Evolutionary conservation across 2,113 vertebrate species (phyloP).

Genomic region (Cephalopterus ornatus): DNA sequence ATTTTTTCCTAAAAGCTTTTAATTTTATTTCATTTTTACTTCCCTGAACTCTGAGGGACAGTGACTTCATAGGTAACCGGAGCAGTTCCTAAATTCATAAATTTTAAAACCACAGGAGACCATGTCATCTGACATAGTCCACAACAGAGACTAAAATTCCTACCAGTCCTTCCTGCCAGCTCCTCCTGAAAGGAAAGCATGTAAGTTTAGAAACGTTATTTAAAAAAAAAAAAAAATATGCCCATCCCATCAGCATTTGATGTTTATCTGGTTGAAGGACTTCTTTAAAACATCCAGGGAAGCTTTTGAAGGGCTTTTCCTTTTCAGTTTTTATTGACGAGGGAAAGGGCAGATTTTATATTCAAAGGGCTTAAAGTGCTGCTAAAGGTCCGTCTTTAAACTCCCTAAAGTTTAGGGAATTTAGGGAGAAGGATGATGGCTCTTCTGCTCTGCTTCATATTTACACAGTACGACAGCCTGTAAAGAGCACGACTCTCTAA

Average conservation of each 20-base stretch:
- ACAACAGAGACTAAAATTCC: not conserved
- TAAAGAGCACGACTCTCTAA: constrained; percentile 3
- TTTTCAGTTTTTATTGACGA: not conserved
- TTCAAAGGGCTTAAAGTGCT: not conserved
- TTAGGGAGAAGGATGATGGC: not conserved
- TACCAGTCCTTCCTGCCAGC: not conserved
- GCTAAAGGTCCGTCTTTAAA: constrained; percentile 39
- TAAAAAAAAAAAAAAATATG: not conserved
- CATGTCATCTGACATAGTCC: not conserved
- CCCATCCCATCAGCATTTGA: not conserved
- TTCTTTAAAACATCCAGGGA: not conserved
- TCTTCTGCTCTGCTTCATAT: not conserved
- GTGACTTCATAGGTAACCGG: not conserved
- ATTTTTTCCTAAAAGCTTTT: not conserved
- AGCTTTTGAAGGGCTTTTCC: not conserved
- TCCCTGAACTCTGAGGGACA: not conserved
- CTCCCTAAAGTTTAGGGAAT: constrained; percentile 36
- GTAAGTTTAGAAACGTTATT: not conserved
- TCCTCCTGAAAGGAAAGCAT: not conserved
- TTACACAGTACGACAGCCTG: not conserved
- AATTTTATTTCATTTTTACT: not conserved
- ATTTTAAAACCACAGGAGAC: not conserved
- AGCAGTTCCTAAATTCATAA: not conserved
- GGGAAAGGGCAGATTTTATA: constrained; percentile 15
- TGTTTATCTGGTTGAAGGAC: not conserved